phyloP scores from a whole-genome alignment of 2,888 invertebrate species.

The Aporophyla lueneburgensis region DNA sequence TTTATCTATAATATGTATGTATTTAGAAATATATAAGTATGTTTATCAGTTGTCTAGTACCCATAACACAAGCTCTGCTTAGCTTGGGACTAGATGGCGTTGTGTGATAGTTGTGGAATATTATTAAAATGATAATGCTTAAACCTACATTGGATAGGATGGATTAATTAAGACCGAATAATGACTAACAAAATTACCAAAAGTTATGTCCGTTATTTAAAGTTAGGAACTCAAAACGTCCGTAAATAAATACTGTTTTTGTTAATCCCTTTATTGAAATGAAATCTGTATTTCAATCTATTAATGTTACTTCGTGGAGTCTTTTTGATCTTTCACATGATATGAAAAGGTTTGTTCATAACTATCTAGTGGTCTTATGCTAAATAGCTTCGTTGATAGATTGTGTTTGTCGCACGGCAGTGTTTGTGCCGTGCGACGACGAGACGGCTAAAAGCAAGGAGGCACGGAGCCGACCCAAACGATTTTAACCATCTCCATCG shows the following conservation, averaged over 20 bases:
- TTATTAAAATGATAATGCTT: background rate
- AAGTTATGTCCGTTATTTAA: background rate
- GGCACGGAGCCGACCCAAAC: background rate
- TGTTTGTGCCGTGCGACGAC: background rate
- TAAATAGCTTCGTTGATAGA: background rate
- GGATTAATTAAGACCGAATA: background rate
- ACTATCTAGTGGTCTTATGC: background rate
- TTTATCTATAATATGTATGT: too few species aligned
- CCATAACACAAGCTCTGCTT: too few species aligned
- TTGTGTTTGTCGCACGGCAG: background rate
- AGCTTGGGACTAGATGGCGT: too few species aligned
- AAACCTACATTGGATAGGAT: background rate
- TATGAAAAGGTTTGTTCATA: background rate
- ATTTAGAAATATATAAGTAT: too few species aligned
- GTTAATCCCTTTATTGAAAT: background rate
- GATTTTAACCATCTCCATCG: background rate
- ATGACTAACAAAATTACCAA: background rate
- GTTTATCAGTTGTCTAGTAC: too few species aligned
- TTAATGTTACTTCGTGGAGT: background rate
- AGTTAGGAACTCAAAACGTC: background rate
- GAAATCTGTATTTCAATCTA: background rate
- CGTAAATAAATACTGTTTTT: background rate
- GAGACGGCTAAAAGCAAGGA: background rate
- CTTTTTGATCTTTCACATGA: background rate
- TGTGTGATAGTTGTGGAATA: too few species aligned